A percentile compares a stretch with the other conserved stretches of the same genome.
Evolutionary conservation across 2,797 vertebrate genomes (phyloP).

Genomic region (Todus mexicanus): DNA sequence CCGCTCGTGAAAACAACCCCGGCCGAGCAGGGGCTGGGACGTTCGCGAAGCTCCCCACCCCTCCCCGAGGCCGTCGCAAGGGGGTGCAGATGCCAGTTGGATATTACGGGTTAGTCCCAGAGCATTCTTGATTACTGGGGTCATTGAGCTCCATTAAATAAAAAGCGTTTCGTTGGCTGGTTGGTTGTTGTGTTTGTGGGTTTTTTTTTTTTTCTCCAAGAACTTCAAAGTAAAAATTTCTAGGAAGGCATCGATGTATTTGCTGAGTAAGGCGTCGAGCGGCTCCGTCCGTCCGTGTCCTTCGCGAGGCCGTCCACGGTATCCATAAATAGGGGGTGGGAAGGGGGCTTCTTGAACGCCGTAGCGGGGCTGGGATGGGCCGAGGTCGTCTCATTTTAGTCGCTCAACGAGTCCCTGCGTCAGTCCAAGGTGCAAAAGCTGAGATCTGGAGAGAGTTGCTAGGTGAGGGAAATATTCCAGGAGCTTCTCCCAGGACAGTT

Average conservation of each 20-base stretch:
- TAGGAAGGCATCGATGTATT: conserved; percentile 83
- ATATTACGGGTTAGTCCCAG: not conserved
- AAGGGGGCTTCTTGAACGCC: conserved; percentile 8
- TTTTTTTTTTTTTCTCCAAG: not conserved
- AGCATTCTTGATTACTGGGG: not conserved
- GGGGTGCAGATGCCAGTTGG: not conserved
- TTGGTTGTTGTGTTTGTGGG: not conserved
- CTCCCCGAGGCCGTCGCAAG: not conserved
- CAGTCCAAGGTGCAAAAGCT: conserved; percentile 95
- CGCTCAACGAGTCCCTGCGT: conserved; percentile 95
- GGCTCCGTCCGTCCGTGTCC: conserved; percentile 44
- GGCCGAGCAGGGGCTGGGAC: no score
- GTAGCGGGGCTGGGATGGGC: not conserved
- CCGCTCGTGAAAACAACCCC: no score
- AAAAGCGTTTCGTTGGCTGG: not conserved
- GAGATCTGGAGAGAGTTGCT: conserved; percentile 82
- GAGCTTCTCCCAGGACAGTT: conserved; percentile 96
- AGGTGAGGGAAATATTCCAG: conserved; percentile 88
- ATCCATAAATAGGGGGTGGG: conserved; percentile 71
- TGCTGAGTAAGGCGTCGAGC: conserved; percentile 85
- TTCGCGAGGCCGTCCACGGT: conserved; percentile 50
- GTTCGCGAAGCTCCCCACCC: not conserved
- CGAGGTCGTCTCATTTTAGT: conserved; percentile 81
- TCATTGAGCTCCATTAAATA: conserved; percentile 44
- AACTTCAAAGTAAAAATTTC: conserved; percentile 47